These are phyloP conservation scores for Menidia beryllina DNA, from an alignment of 2,113 vertebrate species.

Conservation along the genomic window DNA sequence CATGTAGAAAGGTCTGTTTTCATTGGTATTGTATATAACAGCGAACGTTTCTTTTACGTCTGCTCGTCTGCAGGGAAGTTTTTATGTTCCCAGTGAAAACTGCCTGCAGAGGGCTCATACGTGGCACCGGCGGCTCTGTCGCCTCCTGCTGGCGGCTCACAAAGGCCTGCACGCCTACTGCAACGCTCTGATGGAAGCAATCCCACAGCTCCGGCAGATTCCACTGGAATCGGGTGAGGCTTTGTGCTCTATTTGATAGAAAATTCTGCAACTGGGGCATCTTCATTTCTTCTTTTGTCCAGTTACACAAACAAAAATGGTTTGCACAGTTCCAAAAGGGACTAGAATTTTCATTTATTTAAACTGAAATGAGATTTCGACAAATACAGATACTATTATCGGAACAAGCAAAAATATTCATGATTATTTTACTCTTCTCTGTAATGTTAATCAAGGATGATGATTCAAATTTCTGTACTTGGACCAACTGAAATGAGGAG, in stretches of 20 bases:
- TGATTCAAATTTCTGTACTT: neutral
- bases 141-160: slow-evolving; percentile 89
- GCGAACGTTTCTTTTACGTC: slow-evolving; percentile 56
- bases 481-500: neutral
- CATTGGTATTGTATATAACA: slow-evolving; percentile 27
- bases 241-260: neutral
- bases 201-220: slow-evolving; percentile 85
- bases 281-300: neutral
- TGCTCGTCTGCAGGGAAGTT: slow-evolving; percentile 85
- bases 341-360: neutral
- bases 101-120: slow-evolving; percentile 92
- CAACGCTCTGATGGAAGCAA: slow-evolving; percentile 83
- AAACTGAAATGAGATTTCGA: neutral
- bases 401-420: neutral
- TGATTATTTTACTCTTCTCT: neutral
- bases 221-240: slow-evolving; percentile 84
- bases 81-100: slow-evolving; percentile 92
- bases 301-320: rapidly evolving
- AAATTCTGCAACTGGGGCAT: neutral
- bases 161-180: slow-evolving; percentile 87
- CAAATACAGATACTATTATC: neutral
- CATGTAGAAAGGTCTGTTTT: slow-evolving; percentile 23
- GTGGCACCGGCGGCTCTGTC: slow-evolving; percentile 93
- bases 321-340: neutral
- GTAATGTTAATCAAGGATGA: neutral